Base-by-base conservation (phyloP, 2,888 invertebrate species). In the Phalera bucephala region DNA sequence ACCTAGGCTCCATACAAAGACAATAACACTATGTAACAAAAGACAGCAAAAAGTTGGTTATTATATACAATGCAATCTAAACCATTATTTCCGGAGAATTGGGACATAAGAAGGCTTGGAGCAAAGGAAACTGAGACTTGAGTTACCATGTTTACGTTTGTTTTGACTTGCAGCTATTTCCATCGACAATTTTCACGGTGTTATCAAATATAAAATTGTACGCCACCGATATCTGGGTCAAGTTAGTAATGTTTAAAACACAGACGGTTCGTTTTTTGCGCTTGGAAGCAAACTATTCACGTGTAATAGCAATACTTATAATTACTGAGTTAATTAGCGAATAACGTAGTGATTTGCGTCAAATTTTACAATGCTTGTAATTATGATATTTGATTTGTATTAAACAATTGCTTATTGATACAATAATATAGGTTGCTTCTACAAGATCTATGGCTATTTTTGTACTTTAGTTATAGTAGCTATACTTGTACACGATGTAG, bases 61-160 rank as follows among this genome's bases (percentile, higher is more conserved):
- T 58, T 61, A 61, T 47, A 57, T 42, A 49, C 54, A 58, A 59
- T 53, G 62, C 61, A 69, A 64, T 64, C 44, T 38, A 39, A 46
- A 52, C 48, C 45, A 63, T 72, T 65, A 55, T 63, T 64, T 59
- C 49, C 51, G 47, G 44, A 46, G 43, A 61, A 62, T 63, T 71
- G 56, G 53, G 55, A 54, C 60, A 62, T 43, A 43, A 23, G 21
- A 42, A 36, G 11, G 14, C 19, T 15, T 10, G 33, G 13, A 28
- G 26, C 26, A 34, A 33, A 28, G 44, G 19, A 45, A 59, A 55
- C 26, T 43, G 31, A 39, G 11, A 38, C 41, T 46, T 44, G 13
- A 2, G 43, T 21, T 42, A 6, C 32, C 20, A 32, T 13, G 15
- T 14, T 38, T 52, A n/a, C 9, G 32, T 25, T 52, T 23, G 17